Evolutionary conservation across 2,113 vertebrate species (phyloP).

Genomic region (Panurus biarmicus): DNA sequence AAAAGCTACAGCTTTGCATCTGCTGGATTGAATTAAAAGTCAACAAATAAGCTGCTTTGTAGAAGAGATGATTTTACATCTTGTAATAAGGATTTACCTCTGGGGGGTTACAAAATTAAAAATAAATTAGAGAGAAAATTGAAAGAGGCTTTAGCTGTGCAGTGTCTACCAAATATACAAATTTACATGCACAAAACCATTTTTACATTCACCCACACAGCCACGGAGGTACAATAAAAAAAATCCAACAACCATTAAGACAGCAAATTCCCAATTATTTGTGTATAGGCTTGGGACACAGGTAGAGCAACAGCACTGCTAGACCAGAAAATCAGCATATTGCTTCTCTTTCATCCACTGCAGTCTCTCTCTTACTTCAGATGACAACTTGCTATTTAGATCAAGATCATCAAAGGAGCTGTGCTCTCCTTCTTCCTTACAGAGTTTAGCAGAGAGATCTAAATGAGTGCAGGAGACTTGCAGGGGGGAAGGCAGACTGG

Average conservation of each 20-base stretch:
- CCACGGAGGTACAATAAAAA: background rate
- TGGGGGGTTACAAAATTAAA: constrained; percentile 43
- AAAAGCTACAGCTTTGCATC: background rate
- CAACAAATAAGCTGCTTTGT: constrained; percentile 33
- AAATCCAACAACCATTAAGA: background rate
- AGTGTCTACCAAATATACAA: background rate
- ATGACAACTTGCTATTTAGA: constrained; percentile 5
- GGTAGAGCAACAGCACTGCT: background rate
- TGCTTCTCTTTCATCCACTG: background rate
- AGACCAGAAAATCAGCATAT: constrained; percentile 16
- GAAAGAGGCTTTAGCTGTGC: constrained; percentile 21
- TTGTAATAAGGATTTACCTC: constrained; percentile 26
- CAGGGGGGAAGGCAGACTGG: background rate
- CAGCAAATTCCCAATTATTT: constrained; percentile 28
- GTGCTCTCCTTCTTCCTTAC: background rate
- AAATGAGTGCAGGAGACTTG: background rate
- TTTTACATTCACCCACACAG: background rate
- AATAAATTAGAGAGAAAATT: constrained; percentile 55
- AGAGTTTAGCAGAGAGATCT: background rate
- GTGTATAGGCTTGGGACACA: background rate
- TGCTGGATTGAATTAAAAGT: constrained; percentile 30
- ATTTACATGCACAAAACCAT: background rate
- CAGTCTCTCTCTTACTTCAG: background rate
- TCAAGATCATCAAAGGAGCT: constrained; percentile 10
- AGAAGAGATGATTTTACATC: constrained; percentile 31